Conservation (phyloP, 2,113 vertebrate genomes). For the Peromyscus californicus region DNA sequence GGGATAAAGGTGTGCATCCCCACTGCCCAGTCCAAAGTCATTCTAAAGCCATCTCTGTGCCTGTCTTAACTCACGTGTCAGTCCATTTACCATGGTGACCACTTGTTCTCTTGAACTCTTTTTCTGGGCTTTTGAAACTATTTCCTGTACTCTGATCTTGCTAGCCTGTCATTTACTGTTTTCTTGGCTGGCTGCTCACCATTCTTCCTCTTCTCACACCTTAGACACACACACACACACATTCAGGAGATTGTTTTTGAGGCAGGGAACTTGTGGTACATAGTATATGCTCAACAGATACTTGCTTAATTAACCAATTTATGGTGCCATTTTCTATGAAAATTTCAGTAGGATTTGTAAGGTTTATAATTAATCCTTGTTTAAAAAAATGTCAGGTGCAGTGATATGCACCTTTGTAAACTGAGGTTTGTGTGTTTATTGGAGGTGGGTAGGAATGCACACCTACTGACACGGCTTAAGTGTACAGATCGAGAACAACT, state of each 20-base stretch:
- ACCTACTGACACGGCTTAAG: background rate
- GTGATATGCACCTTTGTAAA: background rate
- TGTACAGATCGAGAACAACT: background rate
- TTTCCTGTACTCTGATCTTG: constrained; percentile 22
- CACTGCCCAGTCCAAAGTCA: background rate
- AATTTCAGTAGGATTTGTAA: constrained; percentile 37
- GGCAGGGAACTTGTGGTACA: background rate
- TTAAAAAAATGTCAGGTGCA: background rate
- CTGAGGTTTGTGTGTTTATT: background rate
- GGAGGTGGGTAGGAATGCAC: background rate
- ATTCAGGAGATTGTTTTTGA: background rate
- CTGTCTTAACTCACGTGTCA: background rate
- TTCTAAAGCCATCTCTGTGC: background rate
- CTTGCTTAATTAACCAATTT: background rate
- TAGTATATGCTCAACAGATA: background rate
- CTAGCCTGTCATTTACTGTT: background rate
- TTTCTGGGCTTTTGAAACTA: constrained; percentile 19
- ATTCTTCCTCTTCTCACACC: background rate
- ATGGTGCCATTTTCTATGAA: background rate
- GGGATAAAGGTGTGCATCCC: background rate
- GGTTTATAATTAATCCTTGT: background rate
- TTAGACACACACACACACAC: background rate
- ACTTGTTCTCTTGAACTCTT: constrained; percentile 67
- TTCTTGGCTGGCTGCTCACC: constrained; percentile 6
- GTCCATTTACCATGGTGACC: background rate